Conservation (phyloP, 2,888 invertebrate genomes). For the Azorinus chamasolen region DNA sequence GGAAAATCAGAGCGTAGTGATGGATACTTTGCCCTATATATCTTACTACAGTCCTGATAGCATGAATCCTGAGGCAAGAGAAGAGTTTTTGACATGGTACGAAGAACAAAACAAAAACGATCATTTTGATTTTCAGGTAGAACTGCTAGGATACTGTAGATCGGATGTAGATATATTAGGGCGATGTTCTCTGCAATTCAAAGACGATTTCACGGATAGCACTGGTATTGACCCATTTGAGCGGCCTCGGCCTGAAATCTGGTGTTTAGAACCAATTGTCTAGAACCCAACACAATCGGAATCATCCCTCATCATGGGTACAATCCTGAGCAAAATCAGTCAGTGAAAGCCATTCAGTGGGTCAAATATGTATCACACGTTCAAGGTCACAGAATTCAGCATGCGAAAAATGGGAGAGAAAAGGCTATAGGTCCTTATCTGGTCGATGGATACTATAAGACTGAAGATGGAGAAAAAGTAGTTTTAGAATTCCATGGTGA, state of each 20-base stretch:
- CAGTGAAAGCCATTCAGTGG: constrained; percentile 45
- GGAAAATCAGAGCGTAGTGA: constrained; percentile 40
- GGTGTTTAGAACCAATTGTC: constrained; percentile 36
- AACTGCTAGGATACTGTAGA: constrained; percentile 49
- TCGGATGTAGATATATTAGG: constrained; percentile 47
- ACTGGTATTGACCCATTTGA: constrained; percentile 47
- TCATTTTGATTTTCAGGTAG: constrained; percentile 38
- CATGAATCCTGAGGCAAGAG: constrained; percentile 55
- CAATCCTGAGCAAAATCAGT: constrained; percentile 50
- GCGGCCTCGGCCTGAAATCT: constrained; percentile 47
- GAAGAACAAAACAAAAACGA: constrained; percentile 23
- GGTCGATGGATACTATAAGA: constrained; percentile 22
- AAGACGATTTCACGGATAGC: constrained; percentile 28
- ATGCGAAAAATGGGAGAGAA: constrained; percentile 17
- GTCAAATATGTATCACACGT: constrained; percentile 28
- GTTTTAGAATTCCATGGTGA: constrained; percentile 26
- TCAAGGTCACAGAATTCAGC: constrained; percentile 13
- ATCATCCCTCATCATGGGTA: constrained; percentile 57
- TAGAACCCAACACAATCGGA: constrained; percentile 30
- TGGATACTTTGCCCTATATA: constrained; percentile 44
- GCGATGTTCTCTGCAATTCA: constrained; percentile 23
- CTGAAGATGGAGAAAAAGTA: not conserved
- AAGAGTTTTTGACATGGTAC: constrained; percentile 42
- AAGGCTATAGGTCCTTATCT: constrained; percentile 11
- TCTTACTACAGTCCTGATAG: constrained; percentile 52